A percentile compares a stretch with the other conserved stretches of the same genome.
phyloP scores from a whole-genome alignment of 2,113 vertebrate genomes.

The Shinisaurus crocodilurus region DNA sequence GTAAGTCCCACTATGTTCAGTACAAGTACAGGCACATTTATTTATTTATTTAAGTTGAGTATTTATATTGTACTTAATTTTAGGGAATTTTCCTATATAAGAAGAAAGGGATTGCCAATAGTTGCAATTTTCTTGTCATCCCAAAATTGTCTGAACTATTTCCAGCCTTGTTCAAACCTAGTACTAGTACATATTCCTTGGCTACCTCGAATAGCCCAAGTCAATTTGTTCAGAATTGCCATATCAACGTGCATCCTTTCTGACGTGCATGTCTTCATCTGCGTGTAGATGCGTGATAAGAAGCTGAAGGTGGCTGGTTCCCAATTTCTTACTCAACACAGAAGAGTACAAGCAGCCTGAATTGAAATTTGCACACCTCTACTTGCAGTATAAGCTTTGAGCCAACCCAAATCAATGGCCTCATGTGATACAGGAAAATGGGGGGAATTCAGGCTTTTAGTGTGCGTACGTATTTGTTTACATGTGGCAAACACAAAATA shows the following conservation, averaged over 20 bases:
- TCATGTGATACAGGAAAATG: neutral
- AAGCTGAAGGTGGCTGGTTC: too few relatives aligned
- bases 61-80: neutral
- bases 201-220: too few relatives aligned
- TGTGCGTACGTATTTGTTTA: neutral
- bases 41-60: neutral
- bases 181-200: too few relatives aligned
- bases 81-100: neutral
- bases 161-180: neutral
- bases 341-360: too few relatives aligned
- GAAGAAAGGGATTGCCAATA: too few relatives aligned
- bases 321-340: too few relatives aligned
- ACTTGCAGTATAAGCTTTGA: too few relatives aligned
- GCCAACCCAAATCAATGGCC: neutral
- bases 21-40: neutral
- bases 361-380: too few relatives aligned
- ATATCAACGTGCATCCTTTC: neutral
- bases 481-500: neutral
- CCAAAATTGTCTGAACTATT: neutral
- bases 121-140: too few relatives aligned
- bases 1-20: neutral
- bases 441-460: neutral
- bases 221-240: neutral
- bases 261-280: too few relatives aligned
- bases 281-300: too few relatives aligned